phyloP scores from a whole-genome alignment of 2,797 vertebrate genomes.

The Lacerta bilineata region DNA sequence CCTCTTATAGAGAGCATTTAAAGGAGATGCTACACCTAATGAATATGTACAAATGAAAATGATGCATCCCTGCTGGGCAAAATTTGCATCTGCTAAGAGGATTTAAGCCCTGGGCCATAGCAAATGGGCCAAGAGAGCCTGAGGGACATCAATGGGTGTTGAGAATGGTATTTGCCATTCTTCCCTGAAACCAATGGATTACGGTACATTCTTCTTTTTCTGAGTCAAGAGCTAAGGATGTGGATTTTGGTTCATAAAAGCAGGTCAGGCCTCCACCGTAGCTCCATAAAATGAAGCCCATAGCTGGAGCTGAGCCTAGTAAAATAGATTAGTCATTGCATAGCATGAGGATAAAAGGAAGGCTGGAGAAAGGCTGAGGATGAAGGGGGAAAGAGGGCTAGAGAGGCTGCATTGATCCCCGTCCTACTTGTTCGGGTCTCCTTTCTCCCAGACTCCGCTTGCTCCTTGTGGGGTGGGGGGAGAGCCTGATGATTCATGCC shows the following conservation, averaged over 20 bases:
- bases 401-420: slow-evolving; percentile 13
- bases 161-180: background rate
- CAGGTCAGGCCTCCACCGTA: slow-evolving; percentile 5
- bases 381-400: background rate
- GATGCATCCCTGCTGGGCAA: background rate
- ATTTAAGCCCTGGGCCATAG: background rate
- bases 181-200: slow-evolving; percentile 19
- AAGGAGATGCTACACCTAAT: background rate
- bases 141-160: background rate
- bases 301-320: slow-evolving; percentile 13
- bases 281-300: slow-evolving; percentile 24
- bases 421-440: background rate
- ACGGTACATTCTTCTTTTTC: slow-evolving; percentile 8
- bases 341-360: slow-evolving; percentile 15
- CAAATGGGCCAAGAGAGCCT: background rate
- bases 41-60: background rate
- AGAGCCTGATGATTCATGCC: slow-evolving; percentile 33
- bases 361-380: slow-evolving; percentile 7
- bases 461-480: slow-evolving; percentile 9
- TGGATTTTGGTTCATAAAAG: slow-evolving; percentile 22
- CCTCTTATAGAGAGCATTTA: too few relatives aligned
- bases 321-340: slow-evolving; percentile 31
- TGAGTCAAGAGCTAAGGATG: slow-evolving; percentile 32
- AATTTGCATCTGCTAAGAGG: background rate
- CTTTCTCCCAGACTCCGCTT: slow-evolving; percentile 13